Evolutionary conservation across 2,888 invertebrate genomes (phyloP).

Genomic region (Polydrusus pterygomalis): DNA sequence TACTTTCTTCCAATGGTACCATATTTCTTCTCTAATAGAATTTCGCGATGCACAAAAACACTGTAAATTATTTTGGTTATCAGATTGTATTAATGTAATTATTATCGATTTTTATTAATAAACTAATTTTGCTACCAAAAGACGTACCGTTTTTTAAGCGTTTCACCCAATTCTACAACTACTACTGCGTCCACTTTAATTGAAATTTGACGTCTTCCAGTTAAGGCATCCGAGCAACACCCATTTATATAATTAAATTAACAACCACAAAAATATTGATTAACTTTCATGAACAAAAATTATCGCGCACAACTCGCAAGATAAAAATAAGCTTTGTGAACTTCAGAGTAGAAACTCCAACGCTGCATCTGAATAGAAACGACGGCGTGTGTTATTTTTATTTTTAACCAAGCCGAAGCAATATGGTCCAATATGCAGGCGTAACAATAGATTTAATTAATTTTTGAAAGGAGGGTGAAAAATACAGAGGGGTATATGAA

Average conservation of each 20-base stretch:
- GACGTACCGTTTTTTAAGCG: too few species aligned
- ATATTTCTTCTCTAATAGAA: neutral
- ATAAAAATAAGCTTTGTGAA: constrained; percentile 19
- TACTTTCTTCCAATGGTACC: constrained; percentile 6
- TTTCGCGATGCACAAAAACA: too few species aligned
- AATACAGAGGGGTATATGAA: neutral
- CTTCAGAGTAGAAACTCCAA: constrained; percentile 5
- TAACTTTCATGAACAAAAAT: neutral
- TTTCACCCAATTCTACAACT: too few species aligned
- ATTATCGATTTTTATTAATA: neutral
- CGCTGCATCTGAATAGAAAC: neutral
- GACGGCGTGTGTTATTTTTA: neutral
- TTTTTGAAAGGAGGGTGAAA: constrained; percentile 16
- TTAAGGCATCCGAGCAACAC: neutral
- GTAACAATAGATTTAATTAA: constrained; percentile 14
- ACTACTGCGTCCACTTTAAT: neutral
- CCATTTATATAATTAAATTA: constrained; percentile 13
- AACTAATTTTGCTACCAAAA: too few species aligned
- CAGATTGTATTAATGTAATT: too few species aligned
- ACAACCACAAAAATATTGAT: constrained; percentile 21
- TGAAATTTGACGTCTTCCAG: constrained; percentile 7
- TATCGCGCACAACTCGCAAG: constrained; percentile 11
- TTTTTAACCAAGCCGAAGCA: constrained; percentile 9
- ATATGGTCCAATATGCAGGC: constrained; percentile 13
- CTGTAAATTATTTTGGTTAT: neutral